These are phyloP conservation scores for Drosophila prostipennis DNA, from an alignment of 2,888 invertebrate genomes.

Conservation along the genomic window DNA sequence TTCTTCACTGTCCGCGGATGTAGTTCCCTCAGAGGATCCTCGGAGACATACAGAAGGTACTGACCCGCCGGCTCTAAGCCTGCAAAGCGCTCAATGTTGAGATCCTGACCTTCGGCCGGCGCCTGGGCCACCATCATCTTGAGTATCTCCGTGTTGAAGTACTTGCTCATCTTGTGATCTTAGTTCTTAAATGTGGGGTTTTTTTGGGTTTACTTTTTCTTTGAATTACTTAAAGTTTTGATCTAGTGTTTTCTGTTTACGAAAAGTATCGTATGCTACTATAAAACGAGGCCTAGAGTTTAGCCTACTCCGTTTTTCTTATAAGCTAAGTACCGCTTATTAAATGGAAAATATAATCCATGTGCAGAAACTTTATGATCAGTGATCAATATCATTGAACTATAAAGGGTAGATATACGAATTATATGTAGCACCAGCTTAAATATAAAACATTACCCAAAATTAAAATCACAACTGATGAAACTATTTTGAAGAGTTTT, in stretches of 20 bases:
- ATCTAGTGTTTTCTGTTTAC: background rate
- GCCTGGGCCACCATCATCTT: background rate
- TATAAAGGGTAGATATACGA: too few relatives aligned
- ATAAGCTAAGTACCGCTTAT: background rate
- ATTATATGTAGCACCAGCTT: too few relatives aligned
- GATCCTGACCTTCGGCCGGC: background rate
- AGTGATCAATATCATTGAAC: background rate
- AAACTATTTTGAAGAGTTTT: too few relatives aligned
- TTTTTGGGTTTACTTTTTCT: background rate
- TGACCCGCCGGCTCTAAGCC: background rate
- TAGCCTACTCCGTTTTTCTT: background rate
- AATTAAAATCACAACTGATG: too few relatives aligned
- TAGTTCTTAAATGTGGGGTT: background rate
- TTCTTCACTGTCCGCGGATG: background rate
- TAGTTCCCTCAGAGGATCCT: background rate
- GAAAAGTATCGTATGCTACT: background rate
- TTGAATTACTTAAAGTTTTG: too few relatives aligned
- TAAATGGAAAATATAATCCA: too few relatives aligned
- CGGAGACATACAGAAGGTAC: background rate
- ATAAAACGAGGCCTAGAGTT: background rate
- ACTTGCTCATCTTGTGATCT: conserved; percentile 1
- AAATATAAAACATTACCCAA: too few relatives aligned
- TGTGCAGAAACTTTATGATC: too few relatives aligned
- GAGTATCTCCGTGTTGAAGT: background rate
- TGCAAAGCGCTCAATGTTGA: background rate